Percentiles rank a stretch among this genome's conserved stretches.
These are phyloP conservation scores for Gopherus flavomarginatus DNA, from an alignment of 2,113 vertebrate species.

Conservation along the genomic window DNA sequence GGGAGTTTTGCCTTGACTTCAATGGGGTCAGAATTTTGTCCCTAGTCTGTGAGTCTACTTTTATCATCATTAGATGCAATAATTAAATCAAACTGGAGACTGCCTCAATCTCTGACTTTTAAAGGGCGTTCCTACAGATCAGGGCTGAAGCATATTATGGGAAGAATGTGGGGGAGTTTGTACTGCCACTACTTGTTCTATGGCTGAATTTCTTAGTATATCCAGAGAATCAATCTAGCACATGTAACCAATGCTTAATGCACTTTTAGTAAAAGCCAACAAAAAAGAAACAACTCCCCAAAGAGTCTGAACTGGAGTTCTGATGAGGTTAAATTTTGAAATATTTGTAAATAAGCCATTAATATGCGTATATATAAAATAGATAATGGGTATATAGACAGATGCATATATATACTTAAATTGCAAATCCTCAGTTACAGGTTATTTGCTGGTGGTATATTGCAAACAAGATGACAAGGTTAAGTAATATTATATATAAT, in stretches of 20 bases:
- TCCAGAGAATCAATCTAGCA: not conserved
- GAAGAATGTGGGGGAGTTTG: not conserved
- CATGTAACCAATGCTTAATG: fast-evolving
- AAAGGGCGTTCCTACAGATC: not conserved
- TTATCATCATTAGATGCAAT: not conserved
- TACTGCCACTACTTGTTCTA: not conserved
- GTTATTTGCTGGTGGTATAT: not conserved
- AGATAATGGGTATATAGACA: fast-evolving
- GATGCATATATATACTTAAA: too few relatives aligned
- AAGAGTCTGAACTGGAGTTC: not conserved
- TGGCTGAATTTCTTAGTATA: not conserved
- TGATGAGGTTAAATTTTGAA: not conserved
- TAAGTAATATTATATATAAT: not conserved
- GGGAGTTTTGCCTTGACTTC: not conserved
- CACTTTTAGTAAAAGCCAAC: not conserved
- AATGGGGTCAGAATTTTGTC: not conserved
- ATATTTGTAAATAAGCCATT: not conserved
- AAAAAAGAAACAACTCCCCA: fast-evolving
- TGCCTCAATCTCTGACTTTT: fast-evolving
- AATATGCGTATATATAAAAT: fast-evolving
- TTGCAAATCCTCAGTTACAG: not conserved
- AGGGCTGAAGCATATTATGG: not conserved
- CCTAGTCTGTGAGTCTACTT: fast-evolving
- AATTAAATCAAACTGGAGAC: not conserved
- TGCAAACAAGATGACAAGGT: not conserved